Evolutionary conservation across 2,797 vertebrate species (phyloP), one percentile per base, ranked within the genome.

Genomic region (Spheniscus humboldti): DNA sequence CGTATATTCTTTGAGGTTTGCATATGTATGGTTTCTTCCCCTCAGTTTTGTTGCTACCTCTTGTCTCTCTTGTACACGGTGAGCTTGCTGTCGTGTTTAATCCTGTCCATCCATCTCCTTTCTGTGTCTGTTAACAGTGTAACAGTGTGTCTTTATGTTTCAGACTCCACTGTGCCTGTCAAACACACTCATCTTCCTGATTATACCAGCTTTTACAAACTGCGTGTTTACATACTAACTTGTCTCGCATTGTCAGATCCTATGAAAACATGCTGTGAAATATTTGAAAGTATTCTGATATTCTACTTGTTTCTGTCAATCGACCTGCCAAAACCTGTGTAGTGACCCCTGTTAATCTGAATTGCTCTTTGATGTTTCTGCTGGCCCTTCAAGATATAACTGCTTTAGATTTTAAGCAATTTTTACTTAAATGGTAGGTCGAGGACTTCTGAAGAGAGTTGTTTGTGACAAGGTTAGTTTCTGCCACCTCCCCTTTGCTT

Each of bases 151-250:
- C 76, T 74, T 48, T 84, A 22, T 95, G 68, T 94, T 86, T 76
- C 77, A 96, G 67, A 59, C 78, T 91, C 56, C 53, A 47, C 45
- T 72, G 53, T 91, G 48, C 88, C 74, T 90, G 78, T 95, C 95
- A 92, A 60, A 94, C 74, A 73, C 37, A 25, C 14, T 90, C 35
- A 16, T 69, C 48, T 63, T 67, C 79, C 74, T 39, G 43, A 89
- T 18, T 52, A 19, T n/a, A 55, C 73, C 76, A 79, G 73, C 84
- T 76, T 75, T 73, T 88, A 37, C 72, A 67, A 62, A 71, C 90
- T 50, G 37, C 6, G 10, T 93, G 83, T 93, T 93, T 88, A 47
- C 18, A 6, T 43, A 28, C 37, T 82, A 24, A 27, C 41, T 60
- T 80, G 80, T 93, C 78, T 91, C 71, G 25, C 1, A 0, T 90